These are phyloP conservation scores for Cryptoprocta ferox DNA, from an alignment of 2,797 vertebrate species.

Conservation along the genomic window DNA sequence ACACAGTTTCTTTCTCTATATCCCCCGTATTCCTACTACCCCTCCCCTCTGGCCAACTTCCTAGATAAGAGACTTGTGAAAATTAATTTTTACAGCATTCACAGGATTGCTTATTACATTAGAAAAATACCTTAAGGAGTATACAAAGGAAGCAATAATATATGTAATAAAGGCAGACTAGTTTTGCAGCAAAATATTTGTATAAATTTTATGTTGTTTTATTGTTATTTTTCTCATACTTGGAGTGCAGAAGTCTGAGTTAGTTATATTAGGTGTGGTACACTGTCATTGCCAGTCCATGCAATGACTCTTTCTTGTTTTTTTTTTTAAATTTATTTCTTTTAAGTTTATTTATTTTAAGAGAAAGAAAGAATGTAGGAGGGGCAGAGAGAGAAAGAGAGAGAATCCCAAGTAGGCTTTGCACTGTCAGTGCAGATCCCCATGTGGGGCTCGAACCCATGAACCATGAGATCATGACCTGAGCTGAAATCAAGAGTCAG, in stretches of 20 bases:
- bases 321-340: too few species aligned
- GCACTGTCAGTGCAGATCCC: too few species aligned
- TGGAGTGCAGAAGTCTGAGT: background rate
- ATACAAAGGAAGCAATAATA: background rate
- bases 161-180: background rate
- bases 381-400: too few species aligned
- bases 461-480: too few species aligned
- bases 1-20: background rate
- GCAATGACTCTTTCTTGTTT: background rate
- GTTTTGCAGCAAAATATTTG: background rate
- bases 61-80: background rate
- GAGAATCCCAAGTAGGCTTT: too few species aligned
- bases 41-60: background rate
- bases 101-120: background rate
- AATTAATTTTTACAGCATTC: slow-evolving; percentile 3
- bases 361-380: too few species aligned
- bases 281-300: background rate
- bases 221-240: background rate
- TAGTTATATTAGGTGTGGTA: background rate
- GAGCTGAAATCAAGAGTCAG: too few species aligned
- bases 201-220: background rate
- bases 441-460: too few species aligned
- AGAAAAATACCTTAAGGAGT: background rate
- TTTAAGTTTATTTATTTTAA: too few species aligned
- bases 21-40: background rate